phyloP scores from a whole-genome alignment of 2,797 vertebrate genomes.

The Anabas testudineus region DNA sequence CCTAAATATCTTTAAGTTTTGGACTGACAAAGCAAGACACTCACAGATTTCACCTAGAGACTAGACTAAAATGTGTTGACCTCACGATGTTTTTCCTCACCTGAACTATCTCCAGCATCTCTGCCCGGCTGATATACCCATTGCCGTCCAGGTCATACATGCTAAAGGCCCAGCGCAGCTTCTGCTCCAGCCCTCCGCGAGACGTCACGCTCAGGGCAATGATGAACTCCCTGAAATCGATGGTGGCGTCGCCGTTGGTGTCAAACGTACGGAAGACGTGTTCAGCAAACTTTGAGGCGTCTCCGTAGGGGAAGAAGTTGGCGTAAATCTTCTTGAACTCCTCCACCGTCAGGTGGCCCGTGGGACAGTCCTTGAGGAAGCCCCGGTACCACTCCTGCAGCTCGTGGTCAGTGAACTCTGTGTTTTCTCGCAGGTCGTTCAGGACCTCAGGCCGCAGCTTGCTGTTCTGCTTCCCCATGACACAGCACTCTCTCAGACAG shows the following conservation, averaged over 20 bases:
- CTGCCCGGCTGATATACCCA: conserved; percentile 87
- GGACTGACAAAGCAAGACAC: too few species aligned
- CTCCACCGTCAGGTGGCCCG: conserved; percentile 85
- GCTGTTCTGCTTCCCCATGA: conserved; percentile 90
- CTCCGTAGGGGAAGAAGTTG: conserved; percentile 89
- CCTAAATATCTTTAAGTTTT: background rate
- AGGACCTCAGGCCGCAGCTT: conserved; percentile 88
- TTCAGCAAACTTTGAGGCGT: conserved; percentile 88
- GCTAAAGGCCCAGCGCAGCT: conserved; percentile 89
- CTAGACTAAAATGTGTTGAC: background rate
- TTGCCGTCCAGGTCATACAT: conserved; percentile 90
- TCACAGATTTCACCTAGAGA: background rate
- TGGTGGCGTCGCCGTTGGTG: conserved; percentile 86
- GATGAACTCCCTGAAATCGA: conserved; percentile 90
- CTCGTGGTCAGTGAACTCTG: conserved; percentile 87
- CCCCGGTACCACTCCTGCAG: conserved; percentile 90
- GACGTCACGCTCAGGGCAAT: conserved; percentile 88
- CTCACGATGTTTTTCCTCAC: conserved; percentile 59
- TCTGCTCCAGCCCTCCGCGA: conserved; percentile 86
- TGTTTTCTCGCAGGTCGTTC: conserved; percentile 87
- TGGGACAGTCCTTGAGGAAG: conserved; percentile 89
- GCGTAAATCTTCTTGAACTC: conserved; percentile 91
- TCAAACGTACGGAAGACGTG: conserved; percentile 89
- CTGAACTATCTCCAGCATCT: conserved; percentile 90
- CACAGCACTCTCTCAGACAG: conserved; percentile 17